Evolutionary conservation across 2,888 invertebrate species (phyloP), one percentile per base, ranked within the genome.

Genomic region (Suillia variegata): DNA sequence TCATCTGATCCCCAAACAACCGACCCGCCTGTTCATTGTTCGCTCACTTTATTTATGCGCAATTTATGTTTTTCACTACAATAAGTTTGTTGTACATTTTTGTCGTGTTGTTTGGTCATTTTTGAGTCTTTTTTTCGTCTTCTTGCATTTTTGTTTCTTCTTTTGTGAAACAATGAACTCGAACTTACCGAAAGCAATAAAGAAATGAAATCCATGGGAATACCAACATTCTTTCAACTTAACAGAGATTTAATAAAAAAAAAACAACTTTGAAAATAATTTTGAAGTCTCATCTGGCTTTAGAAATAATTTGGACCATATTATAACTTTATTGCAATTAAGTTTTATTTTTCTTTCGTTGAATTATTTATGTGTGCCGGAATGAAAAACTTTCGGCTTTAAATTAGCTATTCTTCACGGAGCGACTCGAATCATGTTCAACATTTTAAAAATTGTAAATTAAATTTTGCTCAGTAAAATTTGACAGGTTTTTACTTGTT

Each of bases 61-160:
- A 71, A 71, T 70, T 70, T 71, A 70, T 71, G 70, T 66, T 64
- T 70, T 70, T 62, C 70, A 70, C 68, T 71, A 70, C 71, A 70
- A 70, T 71, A 70, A 70, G 71, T 70, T 70, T 70, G 22, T 24
- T 49, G 49, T n/a, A n/a, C n/a, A n/a, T 22, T 49, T 22, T 24
- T 1, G 4, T 49, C 22, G n/a, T 49, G 20, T 45, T 6, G 15
- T 17, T 26, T 18, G 54, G 22, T 34, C 33, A 22, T 52, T 56
- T 31, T 33, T 48, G 52, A 49, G 15, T 17, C 50, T 57, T 70
- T 66, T 69, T 58, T 69, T 71, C 70, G 71, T 48, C 62, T 54
- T 49, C 6, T 47, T 48, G 12, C 54, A 47, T 52, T 55, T 56
- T 54, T 63, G 52, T 62, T 49, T 34, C 15, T 50, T n/a, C 56